Base-by-base conservation (phyloP, 2,113 vertebrate genomes). In the Nasalis larvatus region DNA sequence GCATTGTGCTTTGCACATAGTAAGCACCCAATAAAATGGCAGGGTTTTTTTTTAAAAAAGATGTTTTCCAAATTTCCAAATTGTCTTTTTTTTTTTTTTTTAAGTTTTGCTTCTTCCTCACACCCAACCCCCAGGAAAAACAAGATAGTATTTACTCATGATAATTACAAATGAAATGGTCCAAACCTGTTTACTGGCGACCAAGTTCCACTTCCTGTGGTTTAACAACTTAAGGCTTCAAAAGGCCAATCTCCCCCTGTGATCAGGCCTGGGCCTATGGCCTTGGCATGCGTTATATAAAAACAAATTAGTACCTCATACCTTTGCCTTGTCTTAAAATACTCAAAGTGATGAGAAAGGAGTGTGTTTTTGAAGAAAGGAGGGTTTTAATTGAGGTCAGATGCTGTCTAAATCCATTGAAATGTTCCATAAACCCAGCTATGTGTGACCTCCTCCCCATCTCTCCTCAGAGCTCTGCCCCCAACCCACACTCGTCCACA, bases 161-260 rank as follows among this genome's bases (percentile, higher is more conserved):
- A 76, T 68, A 68, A 32, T 30, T 89, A 37, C 9, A 23, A 54
- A 40, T 94, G 89, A 18, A 12, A 49, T 78, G 49, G 89, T 54
- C 87, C 60, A 47, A 56, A 78, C 63, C 71, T 96, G 90, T 40
- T 54, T 83, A 49, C 74, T 16, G 42, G 73, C 32, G 68, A 74
- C 86, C 68, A 77, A 52, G 77, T 86, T 90, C 63, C 7, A 58
- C 40, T 97, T 97, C 97, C 94, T 94, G 84, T 95, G 89, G 89
- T 49, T 94, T 52, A 32, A 42, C 4, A 23, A 52, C 52, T 4
- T 6, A 5, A 54, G 76, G 74, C 84, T 86, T 89, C 32, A 30
- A 80, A 96, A 73, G 56, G 58, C 30, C 32, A 32, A 0, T 32
- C 20, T 35, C 66, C 78, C 56, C 3, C 37, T 5, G 4, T 45